These are phyloP conservation scores for Heliornis fulica DNA, from an alignment of 2,113 vertebrate species.

Conservation along the genomic window DNA sequence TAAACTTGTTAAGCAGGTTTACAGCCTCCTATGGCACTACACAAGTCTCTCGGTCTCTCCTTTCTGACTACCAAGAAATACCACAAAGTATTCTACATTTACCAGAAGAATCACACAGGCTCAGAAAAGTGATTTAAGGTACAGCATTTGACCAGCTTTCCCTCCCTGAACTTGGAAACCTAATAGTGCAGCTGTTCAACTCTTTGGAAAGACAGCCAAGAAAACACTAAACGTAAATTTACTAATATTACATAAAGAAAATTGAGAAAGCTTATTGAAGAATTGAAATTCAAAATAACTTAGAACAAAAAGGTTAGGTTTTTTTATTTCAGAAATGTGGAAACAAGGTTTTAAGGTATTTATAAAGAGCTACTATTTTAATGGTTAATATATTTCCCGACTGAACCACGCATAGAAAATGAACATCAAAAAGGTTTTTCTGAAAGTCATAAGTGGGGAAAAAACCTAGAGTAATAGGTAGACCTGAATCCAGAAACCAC, in stretches of 20 bases:
- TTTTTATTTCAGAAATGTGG: neutral
- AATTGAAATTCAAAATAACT: neutral
- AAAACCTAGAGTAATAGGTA: neutral
- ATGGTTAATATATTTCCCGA: neutral
- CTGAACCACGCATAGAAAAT: neutral
- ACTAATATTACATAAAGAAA: neutral
- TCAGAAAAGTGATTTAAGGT: neutral
- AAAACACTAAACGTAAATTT: neutral
- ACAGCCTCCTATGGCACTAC: neutral
- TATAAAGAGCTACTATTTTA: neutral
- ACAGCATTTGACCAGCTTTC: neutral
- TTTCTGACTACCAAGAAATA: neutral
- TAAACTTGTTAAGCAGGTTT: constrained; percentile 39
- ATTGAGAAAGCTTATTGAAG: neutral
- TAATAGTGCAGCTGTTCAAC: neutral
- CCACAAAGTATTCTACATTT: neutral
- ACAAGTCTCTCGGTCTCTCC: neutral
- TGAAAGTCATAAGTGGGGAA: neutral
- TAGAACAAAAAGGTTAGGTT: accelerated
- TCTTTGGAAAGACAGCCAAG: neutral
- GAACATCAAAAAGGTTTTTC: neutral
- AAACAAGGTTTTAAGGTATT: neutral
- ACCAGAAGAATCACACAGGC: neutral
- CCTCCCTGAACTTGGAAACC: neutral
- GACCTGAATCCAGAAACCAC: neutral